A percentile compares a stretch with the other conserved stretches of the same genome.
Evolutionary conservation across 2,888 invertebrate genomes (phyloP).

Genomic region (Nineta flava): DNA sequence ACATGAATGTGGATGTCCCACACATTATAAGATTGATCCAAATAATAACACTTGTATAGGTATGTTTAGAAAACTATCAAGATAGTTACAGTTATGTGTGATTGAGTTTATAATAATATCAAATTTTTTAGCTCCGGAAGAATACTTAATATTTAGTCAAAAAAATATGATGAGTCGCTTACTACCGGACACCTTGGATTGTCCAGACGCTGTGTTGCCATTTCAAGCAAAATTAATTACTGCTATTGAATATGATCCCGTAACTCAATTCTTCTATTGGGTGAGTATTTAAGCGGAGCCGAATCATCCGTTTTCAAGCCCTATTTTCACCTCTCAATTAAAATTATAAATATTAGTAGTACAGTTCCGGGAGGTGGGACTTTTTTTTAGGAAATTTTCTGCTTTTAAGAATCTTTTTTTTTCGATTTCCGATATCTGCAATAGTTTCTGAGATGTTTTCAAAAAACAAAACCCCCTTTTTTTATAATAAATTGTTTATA

Average conservation of each 20-base stretch:
- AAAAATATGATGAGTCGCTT: constrained; percentile 69
- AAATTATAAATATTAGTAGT: no score
- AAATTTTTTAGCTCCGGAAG: constrained; percentile 52
- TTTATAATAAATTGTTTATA: no score
- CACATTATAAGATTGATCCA: constrained; percentile 54
- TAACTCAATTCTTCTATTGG: constrained; percentile 53
- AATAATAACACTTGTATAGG: constrained; percentile 56
- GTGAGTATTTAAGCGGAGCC: constrained; percentile 27
- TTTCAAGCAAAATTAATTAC: constrained; percentile 64
- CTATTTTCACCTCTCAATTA: no score
- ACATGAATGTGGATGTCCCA: constrained; percentile 65
- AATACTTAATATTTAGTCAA: constrained; percentile 75
- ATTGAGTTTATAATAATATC: constrained; percentile 4
- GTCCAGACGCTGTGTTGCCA: constrained; percentile 67
- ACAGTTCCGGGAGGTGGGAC: no score
- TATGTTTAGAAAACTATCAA: constrained; percentile 16
- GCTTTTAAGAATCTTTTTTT: no score
- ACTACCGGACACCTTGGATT: constrained; percentile 60
- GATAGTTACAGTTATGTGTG: constrained; percentile 16
- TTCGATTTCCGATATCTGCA: no score
- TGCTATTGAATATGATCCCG: constrained; percentile 78
- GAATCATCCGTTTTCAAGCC: no score
- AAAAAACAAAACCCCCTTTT: no score
- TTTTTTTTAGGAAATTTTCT: no score
- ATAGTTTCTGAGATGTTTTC: no score